Evolutionary conservation across 2,797 vertebrate species (phyloP).

Genomic region (Gephyroberyx darwinii): DNA sequence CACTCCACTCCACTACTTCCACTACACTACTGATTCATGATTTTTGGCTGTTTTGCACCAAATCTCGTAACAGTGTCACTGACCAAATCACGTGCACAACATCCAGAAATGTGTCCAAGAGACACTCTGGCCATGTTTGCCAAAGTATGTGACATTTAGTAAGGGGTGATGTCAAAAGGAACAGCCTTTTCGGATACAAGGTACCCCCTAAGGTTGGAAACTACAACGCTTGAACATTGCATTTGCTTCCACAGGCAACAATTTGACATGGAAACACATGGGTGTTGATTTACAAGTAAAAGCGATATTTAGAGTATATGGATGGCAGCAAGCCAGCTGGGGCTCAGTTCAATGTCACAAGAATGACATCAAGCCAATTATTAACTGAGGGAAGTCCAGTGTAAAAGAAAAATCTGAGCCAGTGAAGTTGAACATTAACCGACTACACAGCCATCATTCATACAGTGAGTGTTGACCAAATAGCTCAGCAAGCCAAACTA

Average conservation of each 20-base stretch:
- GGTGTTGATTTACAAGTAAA: not conserved
- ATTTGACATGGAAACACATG: not conserved
- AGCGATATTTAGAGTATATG: constrained; percentile 9
- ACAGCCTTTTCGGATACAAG: not conserved
- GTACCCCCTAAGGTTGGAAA: not conserved
- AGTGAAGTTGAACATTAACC: constrained; percentile 82
- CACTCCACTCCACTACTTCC: too few relatives aligned
- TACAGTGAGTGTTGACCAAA: constrained; percentile 57
- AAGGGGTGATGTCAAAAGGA: constrained; percentile 16
- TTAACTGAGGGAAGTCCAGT: constrained; percentile 58
- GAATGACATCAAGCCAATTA: constrained; percentile 50
- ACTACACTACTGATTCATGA: constrained; percentile 14
- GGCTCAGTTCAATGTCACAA: constrained; percentile 59
- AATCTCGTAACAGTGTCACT: constrained; percentile 23
- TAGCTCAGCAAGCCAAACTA: constrained; percentile 28
- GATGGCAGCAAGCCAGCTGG: constrained; percentile 39
- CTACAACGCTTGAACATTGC: not conserved
- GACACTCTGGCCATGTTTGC: constrained; percentile 1
- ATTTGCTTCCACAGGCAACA: not conserved
- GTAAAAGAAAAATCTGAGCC: constrained; percentile 50
- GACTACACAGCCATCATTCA: constrained; percentile 49
- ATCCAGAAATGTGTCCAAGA: constrained; percentile 5
- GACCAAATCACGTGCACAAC: constrained; percentile 1
- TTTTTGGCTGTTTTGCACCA: constrained; percentile 17
- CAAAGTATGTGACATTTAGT: constrained; percentile 23